These are phyloP conservation scores for Camponotus fellah DNA, from an alignment of 2,888 invertebrate species.

Conservation along the genomic window DNA sequence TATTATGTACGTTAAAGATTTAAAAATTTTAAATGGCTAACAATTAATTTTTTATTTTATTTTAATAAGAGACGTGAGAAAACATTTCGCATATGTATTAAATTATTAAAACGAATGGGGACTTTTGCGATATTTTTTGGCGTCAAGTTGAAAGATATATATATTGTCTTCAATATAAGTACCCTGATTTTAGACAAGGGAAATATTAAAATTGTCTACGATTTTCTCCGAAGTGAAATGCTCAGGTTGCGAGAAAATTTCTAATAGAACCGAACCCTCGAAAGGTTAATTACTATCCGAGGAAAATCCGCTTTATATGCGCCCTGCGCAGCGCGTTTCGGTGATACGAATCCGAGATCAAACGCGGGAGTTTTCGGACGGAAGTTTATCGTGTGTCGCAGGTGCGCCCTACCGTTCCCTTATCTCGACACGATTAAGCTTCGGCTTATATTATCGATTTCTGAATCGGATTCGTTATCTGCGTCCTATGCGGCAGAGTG, in stretches of 20 bases:
- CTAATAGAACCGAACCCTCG: background rate
- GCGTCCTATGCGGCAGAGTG: conserved; percentile 15
- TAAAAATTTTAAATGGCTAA: background rate
- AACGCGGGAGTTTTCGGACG: conserved; percentile 67
- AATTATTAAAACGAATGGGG: background rate
- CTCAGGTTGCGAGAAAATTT: conserved; percentile 8
- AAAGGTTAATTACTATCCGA: conserved; percentile 27
- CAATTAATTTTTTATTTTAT: background rate
- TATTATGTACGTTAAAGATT: background rate
- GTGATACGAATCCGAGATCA: conserved; percentile 46
- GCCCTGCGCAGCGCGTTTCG: background rate
- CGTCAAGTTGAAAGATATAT: background rate
- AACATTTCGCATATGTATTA: background rate
- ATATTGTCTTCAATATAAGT: background rate
- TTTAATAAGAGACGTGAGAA: background rate
- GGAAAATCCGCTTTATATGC: conserved; percentile 33
- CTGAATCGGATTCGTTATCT: conserved; percentile 64
- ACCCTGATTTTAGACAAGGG: background rate
- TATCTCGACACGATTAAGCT: conserved; percentile 70
- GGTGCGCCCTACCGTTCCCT: conserved; percentile 62
- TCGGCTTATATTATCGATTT: conserved; percentile 69
- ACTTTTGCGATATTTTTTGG: background rate
- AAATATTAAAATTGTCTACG: background rate
- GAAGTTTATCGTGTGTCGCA: conserved; percentile 68
- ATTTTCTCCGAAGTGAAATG: background rate